Conservation (phyloP, 2,113 vertebrate species). For the Bos indicus region DNA sequence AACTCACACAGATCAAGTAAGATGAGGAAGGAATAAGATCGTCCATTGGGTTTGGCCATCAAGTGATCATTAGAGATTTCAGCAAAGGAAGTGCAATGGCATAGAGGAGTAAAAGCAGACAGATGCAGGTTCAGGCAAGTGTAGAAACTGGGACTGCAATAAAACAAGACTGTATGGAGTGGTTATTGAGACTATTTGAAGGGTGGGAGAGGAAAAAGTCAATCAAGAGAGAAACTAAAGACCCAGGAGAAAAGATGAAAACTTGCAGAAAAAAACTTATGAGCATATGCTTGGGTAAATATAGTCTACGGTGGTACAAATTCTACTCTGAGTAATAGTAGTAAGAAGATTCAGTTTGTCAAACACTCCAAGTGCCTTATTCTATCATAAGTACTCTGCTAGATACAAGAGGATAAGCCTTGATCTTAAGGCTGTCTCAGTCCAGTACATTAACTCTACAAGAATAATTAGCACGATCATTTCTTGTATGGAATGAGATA, state of each 20-base stretch:
- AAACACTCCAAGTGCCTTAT: background rate
- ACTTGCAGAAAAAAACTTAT: background rate
- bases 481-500: background rate
- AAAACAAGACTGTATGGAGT: background rate
- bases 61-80: background rate
- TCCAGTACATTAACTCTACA: background rate
- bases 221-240: background rate
- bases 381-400: background rate
- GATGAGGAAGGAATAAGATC: background rate
- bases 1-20: background rate
- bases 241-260: background rate
- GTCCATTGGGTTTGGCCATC: background rate
- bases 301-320: background rate
- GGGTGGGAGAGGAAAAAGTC: rapidly evolving
- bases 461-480: background rate
- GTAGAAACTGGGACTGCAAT: rapidly evolving
- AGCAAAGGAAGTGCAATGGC: background rate
- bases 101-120: background rate
- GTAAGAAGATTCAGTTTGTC: background rate
- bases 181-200: no score
- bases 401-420: background rate
- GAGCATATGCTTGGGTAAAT: background rate
- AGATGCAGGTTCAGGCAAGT: background rate
- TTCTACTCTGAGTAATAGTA: background rate
- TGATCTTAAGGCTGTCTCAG: background rate